Base-by-base conservation (phyloP, 2,113 vertebrate genomes). In the Oncorhynchus tshawytscha region DNA sequence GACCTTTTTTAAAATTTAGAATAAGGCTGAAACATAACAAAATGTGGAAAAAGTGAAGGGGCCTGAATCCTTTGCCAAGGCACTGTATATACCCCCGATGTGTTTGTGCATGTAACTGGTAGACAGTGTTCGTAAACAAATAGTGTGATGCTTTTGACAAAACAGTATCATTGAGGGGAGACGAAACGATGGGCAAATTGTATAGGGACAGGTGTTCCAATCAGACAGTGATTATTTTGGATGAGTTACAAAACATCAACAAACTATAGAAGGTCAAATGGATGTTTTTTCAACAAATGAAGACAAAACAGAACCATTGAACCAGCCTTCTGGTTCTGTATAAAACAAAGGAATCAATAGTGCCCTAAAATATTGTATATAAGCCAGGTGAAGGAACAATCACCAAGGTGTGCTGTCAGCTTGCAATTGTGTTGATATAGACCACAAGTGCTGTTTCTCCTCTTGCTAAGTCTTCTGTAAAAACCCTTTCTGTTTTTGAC, bases 171-270 rank as follows among this genome's bases (percentile, higher is more conserved):
- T 54, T 54, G 6, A 34, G 34, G 16, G 51, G 51, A 54, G 15
- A 15, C 4, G 16, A 54, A 54, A 54, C 16, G 16, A 15, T 54
- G 15, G 51, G 13, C 51, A 54, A 4, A 54, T 18, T 54, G 15
- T 18, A 18, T 54, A 54, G 51, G 51, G 51, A 54, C 51, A 54
- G 51, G 4, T 86, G 83, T 75, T 79, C 85, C 84, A 79, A 69
- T 78, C 81, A 85, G 79, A 77, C 74, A 79, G 85, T 45, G 39
- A 90, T 90, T 86, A 83, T 90, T 87, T 85, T 82, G 87, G 84
- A 85, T 71, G 79, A 86, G 80, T 86, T 18, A 54, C 51, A 54
- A 54, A 54, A 54, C 51, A 18, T 54, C 51, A 54, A 54, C 51
- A 54, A 54, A 1, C 79, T 79, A 72, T 72, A 60, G 71, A 80